Conservation (phyloP, 2,888 invertebrate genomes). For the Pecten maximus region DNA sequence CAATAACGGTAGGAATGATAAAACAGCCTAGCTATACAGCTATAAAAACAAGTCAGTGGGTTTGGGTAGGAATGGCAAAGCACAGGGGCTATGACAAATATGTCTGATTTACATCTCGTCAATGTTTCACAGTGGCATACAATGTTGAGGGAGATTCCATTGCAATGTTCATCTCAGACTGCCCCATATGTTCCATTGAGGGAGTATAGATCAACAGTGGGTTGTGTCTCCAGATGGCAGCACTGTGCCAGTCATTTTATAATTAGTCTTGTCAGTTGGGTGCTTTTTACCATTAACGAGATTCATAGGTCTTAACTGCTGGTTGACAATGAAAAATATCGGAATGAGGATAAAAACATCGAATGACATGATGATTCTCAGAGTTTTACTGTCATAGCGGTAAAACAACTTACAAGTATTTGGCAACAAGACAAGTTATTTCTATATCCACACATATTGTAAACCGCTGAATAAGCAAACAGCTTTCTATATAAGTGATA, state of each 20-base stretch:
- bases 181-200: neutral
- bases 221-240: neutral
- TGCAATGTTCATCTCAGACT: neutral
- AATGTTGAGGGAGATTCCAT: neutral
- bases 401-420: slow-evolving; percentile 7
- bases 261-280: neutral
- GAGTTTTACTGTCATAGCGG: neutral
- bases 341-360: neutral
- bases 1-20: neutral
- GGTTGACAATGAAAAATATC: neutral
- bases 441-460: neutral
- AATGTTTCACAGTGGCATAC: neutral
- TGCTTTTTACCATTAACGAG: neutral
- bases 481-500: neutral
- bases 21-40: neutral
- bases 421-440: neutral
- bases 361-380: neutral
- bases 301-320: neutral
- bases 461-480: slow-evolving; percentile 6
- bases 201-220: neutral
- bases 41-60: neutral
- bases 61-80: neutral
- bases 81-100: neutral
- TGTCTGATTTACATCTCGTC: neutral
- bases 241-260: neutral